These are phyloP conservation scores for Alauda arvensis DNA, from an alignment of 2,797 vertebrate genomes.

Conservation along the genomic window DNA sequence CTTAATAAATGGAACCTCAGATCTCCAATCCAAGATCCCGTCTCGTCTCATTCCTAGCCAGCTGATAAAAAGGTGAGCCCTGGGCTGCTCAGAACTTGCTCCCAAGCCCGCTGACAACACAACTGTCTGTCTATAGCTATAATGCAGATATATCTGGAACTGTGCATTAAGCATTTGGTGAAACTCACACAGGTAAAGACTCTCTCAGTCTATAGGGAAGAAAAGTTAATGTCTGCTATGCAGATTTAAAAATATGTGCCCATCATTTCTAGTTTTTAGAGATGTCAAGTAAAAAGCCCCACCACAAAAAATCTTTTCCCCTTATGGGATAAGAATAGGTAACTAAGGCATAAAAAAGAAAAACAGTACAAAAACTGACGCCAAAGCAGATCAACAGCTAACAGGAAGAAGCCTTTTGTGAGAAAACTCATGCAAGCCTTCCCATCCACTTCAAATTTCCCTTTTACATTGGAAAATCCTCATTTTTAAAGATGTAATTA, in stretches of 20 bases:
- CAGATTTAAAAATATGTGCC: not conserved
- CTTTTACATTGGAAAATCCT: not conserved
- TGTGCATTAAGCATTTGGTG: not conserved
- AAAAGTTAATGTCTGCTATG: not conserved
- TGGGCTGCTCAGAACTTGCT: too few species aligned
- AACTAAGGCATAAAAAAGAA: not conserved
- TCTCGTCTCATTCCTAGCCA: too few species aligned
- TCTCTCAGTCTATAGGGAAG: not conserved
- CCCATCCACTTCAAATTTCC: not conserved
- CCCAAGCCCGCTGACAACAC: too few species aligned
- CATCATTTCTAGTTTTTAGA: not conserved
- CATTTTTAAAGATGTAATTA: conserved; percentile 16
- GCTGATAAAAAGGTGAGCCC: too few species aligned
- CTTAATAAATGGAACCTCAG: too few species aligned
- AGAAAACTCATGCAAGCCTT: not conserved
- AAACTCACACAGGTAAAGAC: not conserved
- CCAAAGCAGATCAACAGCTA: not conserved
- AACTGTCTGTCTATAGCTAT: not conserved
- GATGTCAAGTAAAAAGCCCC: not conserved
- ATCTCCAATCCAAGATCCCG: too few species aligned
- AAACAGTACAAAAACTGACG: not conserved
- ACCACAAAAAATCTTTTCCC: not conserved
- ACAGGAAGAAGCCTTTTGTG: not conserved
- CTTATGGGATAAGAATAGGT: not conserved
- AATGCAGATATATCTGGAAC: not conserved